Base-by-base conservation (phyloP, 2,888 invertebrate genomes). In the Agrochola litura region DNA sequence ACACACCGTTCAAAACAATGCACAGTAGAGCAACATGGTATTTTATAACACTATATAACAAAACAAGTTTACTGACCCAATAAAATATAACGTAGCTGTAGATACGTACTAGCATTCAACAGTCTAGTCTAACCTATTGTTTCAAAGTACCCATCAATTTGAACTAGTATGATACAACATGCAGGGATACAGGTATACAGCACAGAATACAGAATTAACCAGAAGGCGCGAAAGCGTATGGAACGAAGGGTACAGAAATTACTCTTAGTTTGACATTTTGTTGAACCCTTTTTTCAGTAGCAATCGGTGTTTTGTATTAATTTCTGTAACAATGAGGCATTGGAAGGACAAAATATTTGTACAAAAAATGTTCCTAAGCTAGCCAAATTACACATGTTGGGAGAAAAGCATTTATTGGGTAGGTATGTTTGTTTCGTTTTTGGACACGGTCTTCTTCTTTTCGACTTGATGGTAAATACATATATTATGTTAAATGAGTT, bases 131-230 rank as follows among this genome's bases (percentile, higher is more conserved):
- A 14, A 25, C 6, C 49, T 16, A 67, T 76, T 66, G 82, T 70
- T 71, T 76, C n/a, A 37, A 81, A 76, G 70, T 25, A 61, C 49
- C 64, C 19, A 69, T 80, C 58, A 60, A 61, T 60, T 68, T 69
- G 58, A 65, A 69, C 56, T 14, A 19, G 37, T 69, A 30, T 60
- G 41, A 37, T 60, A 65, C 37, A 54, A 37, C 16, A 22, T 37
- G 2, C 4, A 52, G 6, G 22, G 12, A 37, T 22, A 66, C 12
- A 76, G n/a, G 30, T 76, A 6, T 25, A 25, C 9, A 16, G 16
- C 30, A 9, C 60, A 19, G 60, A 60, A 60, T 19, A 30, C 25
- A 58, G 25, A 58, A 58, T 16, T 16, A 58, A 14, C 25, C 14
- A 58, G 30, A 60, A 60, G 16, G 30, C 16, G 16, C 16, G 16